Evolutionary conservation across 2,113 vertebrate genomes (phyloP), one percentile per base, ranked within the genome.

Genomic region (Platycercus adscitus): DNA sequence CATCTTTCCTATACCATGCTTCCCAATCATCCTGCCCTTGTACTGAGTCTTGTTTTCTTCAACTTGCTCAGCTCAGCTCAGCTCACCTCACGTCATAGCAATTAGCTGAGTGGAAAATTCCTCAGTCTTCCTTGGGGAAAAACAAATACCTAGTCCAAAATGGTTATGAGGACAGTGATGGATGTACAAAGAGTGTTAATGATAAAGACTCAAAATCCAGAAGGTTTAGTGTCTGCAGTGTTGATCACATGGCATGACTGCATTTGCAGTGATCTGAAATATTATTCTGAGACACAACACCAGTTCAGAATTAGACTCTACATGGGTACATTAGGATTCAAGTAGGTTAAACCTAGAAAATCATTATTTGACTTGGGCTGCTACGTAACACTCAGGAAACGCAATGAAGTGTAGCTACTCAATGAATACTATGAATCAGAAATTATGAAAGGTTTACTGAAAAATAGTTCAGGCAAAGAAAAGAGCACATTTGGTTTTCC

Each of bases 181-280:
- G 28, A 39, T 26, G 16, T 26, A 44, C 47, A 75, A 76, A 70
- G 1, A 2, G 3, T 4, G 23, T 29, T 63, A 13, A 56, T 70
- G 6, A 39, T 21, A 31, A 83, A 70, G 33, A 75, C 37, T 61
- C 4, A 80, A 35, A 84, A 17, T 11, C 43, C 35, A 68, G 58
- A 81, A 76, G 6, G 7, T 68, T 71, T 52, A 43, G 5, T 18
- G 17, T 31, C 46, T 79, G 15, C 19, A 28, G 12, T 17, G 35
- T 31, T 2, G 9, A 63, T 33, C 37, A 52, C 23, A 19, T 6
- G 8, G 23, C 70, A 43, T 0, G 1, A 8, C 13, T 10, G 35
- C 0, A 0, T 69, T 81, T 78, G 26, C 11, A 24, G 35, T 39
- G 56, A 52, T 63, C 29, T 72, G 17, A 84, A 92, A 15, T 29